Conservation (phyloP, 2,888 invertebrate species). For the Congeria kusceri region DNA sequence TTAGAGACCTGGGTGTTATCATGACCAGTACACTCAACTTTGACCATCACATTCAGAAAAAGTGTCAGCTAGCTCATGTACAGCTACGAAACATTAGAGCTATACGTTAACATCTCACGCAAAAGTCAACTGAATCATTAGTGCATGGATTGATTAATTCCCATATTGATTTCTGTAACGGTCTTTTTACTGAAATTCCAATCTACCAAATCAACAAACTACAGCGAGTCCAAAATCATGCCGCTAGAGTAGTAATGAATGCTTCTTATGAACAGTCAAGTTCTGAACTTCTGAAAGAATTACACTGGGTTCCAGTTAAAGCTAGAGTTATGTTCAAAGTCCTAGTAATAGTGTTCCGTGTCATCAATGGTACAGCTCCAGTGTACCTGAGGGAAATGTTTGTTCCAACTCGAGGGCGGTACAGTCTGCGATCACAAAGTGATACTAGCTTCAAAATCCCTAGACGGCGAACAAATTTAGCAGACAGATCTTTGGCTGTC, state of each 20-base stretch:
- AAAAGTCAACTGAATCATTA: background rate
- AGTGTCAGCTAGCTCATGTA: too few species aligned
- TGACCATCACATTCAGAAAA: too few species aligned
- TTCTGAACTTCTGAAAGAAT: background rate
- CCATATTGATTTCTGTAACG: constrained; percentile 24
- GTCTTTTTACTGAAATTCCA: constrained; percentile 17
- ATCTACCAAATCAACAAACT: constrained; percentile 6
- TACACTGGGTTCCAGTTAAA: constrained; percentile 12
- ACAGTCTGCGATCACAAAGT: too few species aligned
- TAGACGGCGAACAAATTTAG: too few species aligned
- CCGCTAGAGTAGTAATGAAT: constrained; percentile 2
- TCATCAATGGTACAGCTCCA: background rate
- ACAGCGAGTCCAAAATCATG: background rate
- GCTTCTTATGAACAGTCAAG: constrained; percentile 1
- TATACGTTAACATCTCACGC: background rate
- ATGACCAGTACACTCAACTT: too few species aligned
- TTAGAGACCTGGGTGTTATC: too few species aligned
- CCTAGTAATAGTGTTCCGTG: constrained; percentile 6
- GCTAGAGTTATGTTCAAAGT: constrained; percentile 18
- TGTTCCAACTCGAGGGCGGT: too few species aligned
- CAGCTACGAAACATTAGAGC: background rate
- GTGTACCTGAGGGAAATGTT: background rate
- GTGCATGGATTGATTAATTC: too few species aligned
- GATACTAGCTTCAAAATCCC: too few species aligned
- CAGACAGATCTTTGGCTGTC: too few species aligned